Conservation (phyloP, 1,140 invertebrate species). For the Uloborus diversus region DNA sequence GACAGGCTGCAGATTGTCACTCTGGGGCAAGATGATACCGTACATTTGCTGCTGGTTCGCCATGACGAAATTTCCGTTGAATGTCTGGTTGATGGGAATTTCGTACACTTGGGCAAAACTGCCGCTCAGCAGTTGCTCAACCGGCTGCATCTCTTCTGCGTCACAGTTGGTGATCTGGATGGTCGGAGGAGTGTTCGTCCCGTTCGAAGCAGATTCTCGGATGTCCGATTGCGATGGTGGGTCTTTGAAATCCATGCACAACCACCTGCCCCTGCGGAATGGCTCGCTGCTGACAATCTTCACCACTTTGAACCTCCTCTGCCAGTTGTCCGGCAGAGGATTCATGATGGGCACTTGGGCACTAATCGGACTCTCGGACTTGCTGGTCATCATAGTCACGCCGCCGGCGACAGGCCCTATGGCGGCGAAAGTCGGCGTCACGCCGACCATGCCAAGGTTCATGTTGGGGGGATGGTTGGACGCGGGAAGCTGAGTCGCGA, state of each 20-base stretch:
- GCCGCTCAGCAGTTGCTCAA: background rate
- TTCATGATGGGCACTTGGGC: conserved; percentile 54
- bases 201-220: background rate
- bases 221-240: conserved; percentile 32
- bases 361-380: conserved; percentile 40
- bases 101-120: conserved; percentile 39
- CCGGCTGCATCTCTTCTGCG: background rate
- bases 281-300: conserved; percentile 97
- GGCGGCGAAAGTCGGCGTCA: conserved; percentile 34
- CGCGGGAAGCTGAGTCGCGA: conserved; percentile 13
- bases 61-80: conserved; percentile 35
- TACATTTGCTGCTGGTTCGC: conserved; percentile 44
- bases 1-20: conserved; percentile 15
- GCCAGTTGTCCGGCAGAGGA: conserved; percentile 58
- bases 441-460: conserved; percentile 30
- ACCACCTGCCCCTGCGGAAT: conserved; percentile 91
- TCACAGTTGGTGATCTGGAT: conserved; percentile 48
- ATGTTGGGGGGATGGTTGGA: conserved; percentile 13
- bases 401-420: conserved; percentile 36
- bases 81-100: conserved; percentile 47
- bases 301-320: conserved; percentile 87
- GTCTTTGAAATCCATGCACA: conserved; percentile 91
- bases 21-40: conserved; percentile 38
- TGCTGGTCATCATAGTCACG: conserved; percentile 54
- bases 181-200: conserved; percentile 22